Conservation (phyloP, 2,113 vertebrate species). For the Picathartes gymnocephalus region DNA sequence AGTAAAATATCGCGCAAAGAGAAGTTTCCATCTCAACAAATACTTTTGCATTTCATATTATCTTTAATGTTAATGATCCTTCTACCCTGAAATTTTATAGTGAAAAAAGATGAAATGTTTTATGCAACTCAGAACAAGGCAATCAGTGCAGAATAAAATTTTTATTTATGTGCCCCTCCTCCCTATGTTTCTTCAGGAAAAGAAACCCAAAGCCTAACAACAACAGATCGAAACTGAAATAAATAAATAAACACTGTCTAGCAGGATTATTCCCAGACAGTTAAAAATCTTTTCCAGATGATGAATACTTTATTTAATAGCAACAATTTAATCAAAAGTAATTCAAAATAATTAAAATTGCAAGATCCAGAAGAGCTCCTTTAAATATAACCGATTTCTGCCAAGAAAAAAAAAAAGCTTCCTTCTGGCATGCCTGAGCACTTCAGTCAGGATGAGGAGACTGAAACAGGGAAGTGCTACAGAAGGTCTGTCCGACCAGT, state of each 20-base stretch:
- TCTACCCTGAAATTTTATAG: background rate
- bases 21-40: background rate
- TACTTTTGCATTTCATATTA: background rate
- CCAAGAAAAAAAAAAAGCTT: background rate
- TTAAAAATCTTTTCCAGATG: background rate
- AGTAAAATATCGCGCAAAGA: background rate
- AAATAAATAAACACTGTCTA: background rate
- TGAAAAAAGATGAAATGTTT: background rate
- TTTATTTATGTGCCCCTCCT: background rate
- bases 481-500: background rate
- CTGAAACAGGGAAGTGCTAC: background rate
- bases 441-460: background rate
- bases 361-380: background rate
- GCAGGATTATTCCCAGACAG: background rate
- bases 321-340: background rate
- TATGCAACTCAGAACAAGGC: background rate
- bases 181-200: background rate
- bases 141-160: background rate
- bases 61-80: background rate
- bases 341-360: constrained; percentile 7
- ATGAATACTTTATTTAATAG: background rate
- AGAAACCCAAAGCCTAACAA: background rate
- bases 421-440: background rate
- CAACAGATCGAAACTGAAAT: background rate
- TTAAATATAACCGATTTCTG: background rate